These are phyloP conservation scores for Sprattus sprattus DNA, from an alignment of 2,113 vertebrate species.

Conservation along the genomic window DNA sequence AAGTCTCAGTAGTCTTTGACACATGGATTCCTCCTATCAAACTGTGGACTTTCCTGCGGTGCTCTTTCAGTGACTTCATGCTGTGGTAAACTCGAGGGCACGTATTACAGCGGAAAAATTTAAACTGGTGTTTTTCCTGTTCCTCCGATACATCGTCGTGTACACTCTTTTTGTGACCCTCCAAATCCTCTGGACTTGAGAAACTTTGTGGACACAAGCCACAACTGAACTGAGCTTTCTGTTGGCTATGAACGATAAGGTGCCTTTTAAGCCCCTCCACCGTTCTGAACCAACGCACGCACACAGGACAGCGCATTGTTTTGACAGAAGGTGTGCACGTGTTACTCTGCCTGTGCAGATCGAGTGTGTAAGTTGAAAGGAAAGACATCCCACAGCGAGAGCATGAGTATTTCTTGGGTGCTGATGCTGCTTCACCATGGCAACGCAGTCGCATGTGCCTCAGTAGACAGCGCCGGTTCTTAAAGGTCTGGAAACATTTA, in stretches of 20 bases:
- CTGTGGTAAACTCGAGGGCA: constrained; percentile 37
- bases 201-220: constrained; percentile 68
- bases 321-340: constrained; percentile 67
- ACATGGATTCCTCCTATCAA: background rate
- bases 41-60: constrained; percentile 22
- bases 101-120: constrained; percentile 43
- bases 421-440: constrained; percentile 51
- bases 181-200: constrained; percentile 65
- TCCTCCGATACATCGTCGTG: constrained; percentile 42
- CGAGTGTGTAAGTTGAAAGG: constrained; percentile 62
- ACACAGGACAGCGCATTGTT: constrained; percentile 69
- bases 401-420: constrained; percentile 62
- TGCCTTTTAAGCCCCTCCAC: constrained; percentile 71
- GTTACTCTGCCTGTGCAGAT: constrained; percentile 68
- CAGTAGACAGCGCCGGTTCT: constrained; percentile 63
- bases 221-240: constrained; percentile 59
- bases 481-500: constrained; percentile 69
- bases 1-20: background rate
- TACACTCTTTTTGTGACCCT: constrained; percentile 69
- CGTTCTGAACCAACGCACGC: constrained; percentile 70
- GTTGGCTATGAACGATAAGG: constrained; percentile 69
- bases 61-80: constrained; percentile 44
- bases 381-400: constrained; percentile 68
- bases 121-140: background rate
- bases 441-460: constrained; percentile 69